Base-by-base conservation (phyloP, 1,140 invertebrate genomes). In the Cherax destructor region DNA sequence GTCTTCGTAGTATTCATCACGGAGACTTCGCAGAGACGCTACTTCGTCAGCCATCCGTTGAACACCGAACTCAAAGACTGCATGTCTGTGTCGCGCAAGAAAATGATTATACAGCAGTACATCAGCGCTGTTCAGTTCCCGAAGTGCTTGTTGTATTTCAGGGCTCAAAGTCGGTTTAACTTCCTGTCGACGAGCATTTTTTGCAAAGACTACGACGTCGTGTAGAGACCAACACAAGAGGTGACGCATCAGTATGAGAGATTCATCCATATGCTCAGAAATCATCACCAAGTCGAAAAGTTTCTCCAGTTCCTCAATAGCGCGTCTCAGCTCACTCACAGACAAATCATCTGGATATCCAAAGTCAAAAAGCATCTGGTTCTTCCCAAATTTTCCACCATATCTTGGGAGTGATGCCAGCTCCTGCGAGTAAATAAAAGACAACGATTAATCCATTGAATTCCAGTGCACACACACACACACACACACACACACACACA, bases 221-320 rank as follows among this genome's bases (percentile, higher is more conserved):
- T 95, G 94, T 6, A 95, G 86, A 56, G 94, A 93, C 95, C 95
- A 96, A 83, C 94, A 95, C 74, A 96, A 93, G 18, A 95, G 88
- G 83, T 95, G 93, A 24, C 94, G 93, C 50, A 96, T 93, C 4
- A 96, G 93, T 59, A 96, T 93, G 7, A 96, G 91, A 3, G 95
- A 96, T 90, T 95, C 95, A 83, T 96, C 95, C 93, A 96, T 95
- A 88, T 94, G 94, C 93, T 96, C 95, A 2, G 95, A 93, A n/a
- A 96, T 94, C 94, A 96, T 94, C 7, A 96, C 94, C 5, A 95
- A 93, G 91, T 95, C 94, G 92, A 96, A 96, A n/a, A 95, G 92
- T 65, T 94, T 92, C 24, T 86, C 49, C 49, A 88, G 72, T 41
- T 90, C 85, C 9, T 87, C 92, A 7, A 83, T 78, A 24, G 88